Evolutionary conservation across 2,797 vertebrate genomes (phyloP).

Genomic region (Phoebastria nigripes): DNA sequence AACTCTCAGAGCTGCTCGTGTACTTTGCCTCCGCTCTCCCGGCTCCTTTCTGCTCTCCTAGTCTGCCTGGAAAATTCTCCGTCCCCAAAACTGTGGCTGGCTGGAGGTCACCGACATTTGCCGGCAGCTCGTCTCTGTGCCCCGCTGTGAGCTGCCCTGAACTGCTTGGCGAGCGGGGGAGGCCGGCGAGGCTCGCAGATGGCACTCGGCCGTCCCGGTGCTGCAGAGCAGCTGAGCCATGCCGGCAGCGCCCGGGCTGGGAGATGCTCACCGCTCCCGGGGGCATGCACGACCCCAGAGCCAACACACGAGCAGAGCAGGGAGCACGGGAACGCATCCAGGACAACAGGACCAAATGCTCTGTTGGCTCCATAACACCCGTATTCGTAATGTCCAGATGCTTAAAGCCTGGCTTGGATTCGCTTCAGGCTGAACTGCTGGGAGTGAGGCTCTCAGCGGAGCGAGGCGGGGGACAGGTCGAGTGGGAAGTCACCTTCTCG

Average conservation of each 20-base stretch:
- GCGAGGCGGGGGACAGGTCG: rapidly evolving
- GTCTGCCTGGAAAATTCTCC: background rate
- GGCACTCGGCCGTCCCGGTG: background rate
- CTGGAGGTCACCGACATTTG: background rate
- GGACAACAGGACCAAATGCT: background rate
- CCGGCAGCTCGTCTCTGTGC: rapidly evolving
- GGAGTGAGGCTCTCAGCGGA: background rate
- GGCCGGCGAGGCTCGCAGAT: background rate
- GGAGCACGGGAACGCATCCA: background rate
- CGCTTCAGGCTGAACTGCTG: rapidly evolving
- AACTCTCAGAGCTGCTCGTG: background rate
- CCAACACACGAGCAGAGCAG: background rate
- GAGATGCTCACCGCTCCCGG: background rate
- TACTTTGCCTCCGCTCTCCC: background rate
- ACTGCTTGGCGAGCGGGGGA: background rate
- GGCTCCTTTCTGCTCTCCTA: background rate
- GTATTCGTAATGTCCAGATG: background rate
- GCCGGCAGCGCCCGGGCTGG: background rate
- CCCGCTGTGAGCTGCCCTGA: background rate
- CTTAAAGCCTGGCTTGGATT: background rate
- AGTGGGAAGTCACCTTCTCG: background rate
- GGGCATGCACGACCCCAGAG: rapidly evolving
- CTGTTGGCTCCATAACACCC: background rate
- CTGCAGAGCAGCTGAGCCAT: background rate
- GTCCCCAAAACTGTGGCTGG: background rate